These are phyloP conservation scores for Syngnathus acus DNA, from an alignment of 2,797 vertebrate species.

Conservation along the genomic window DNA sequence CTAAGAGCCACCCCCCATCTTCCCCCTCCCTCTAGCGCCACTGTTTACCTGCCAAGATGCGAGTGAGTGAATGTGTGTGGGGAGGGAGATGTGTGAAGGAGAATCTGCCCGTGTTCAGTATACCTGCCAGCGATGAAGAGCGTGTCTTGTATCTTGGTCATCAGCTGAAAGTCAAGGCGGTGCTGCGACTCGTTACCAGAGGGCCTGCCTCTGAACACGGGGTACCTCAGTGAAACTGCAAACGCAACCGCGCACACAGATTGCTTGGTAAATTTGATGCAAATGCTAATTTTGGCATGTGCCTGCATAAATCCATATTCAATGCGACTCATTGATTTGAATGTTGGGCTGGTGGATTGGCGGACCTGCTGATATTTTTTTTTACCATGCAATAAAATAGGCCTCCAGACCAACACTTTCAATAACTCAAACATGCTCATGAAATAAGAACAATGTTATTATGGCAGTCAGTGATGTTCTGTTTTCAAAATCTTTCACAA, in stretches of 20 bases:
- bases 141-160: conserved; percentile 98
- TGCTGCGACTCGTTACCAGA: conserved; percentile 98
- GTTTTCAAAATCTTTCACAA: too few species aligned
- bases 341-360: not conserved
- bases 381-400: not conserved
- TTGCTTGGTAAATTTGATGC: not conserved
- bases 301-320: not conserved
- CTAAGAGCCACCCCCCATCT: conserved; percentile 52
- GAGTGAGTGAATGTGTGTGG: conserved; percentile 49
- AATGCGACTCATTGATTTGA: not conserved
- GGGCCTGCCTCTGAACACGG: conserved; percentile 96
- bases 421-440: not conserved
- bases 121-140: conserved; percentile 99
- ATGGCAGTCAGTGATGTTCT: too few species aligned
- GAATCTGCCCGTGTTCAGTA: conserved; percentile 66
- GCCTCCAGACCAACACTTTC: not conserved
- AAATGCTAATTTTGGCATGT: not conserved
- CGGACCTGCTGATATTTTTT: not conserved
- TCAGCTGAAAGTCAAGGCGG: conserved; percentile 98
- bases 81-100: conserved; percentile 34
- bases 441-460: too few species aligned
- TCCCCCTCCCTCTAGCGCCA: conserved; percentile 14
- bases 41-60: conserved; percentile 87
- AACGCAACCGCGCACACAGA: conserved; percentile 44
- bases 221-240: conserved; percentile 93